A percentile compares a stretch with the other conserved stretches of the same genome.
Evolutionary conservation across 1,140 invertebrate species (phyloP).

Genomic region (Cydia pomonella): DNA sequence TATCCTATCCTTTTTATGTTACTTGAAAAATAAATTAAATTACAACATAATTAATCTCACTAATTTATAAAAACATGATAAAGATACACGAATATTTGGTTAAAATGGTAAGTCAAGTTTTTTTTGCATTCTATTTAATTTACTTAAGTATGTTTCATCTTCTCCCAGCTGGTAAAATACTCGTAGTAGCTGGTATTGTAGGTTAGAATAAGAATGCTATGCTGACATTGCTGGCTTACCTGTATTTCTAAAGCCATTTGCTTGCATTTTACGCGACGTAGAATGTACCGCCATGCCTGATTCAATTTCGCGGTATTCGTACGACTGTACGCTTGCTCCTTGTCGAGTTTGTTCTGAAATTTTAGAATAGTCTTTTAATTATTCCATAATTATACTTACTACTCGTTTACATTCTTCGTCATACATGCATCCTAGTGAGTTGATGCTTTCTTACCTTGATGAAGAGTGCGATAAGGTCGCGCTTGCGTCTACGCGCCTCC

Average conservation of each 20-base stretch:
- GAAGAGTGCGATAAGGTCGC: conserved; percentile 76
- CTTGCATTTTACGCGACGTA: conserved; percentile 87
- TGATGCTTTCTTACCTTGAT: not conserved
- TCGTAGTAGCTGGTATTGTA: too few species aligned
- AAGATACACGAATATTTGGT: too few species aligned
- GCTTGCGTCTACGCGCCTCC: conserved; percentile 87
- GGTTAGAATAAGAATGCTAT: too few species aligned
- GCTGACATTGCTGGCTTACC: conserved; percentile 56
- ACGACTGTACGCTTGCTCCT: conserved; percentile 88
- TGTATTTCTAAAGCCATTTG: conserved; percentile 86
- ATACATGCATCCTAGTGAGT: not conserved
- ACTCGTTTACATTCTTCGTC: conserved; percentile 86
- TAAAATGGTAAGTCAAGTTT: too few species aligned
- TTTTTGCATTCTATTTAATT: too few species aligned
- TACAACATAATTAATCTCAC: too few species aligned
- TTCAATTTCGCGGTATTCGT: conserved; percentile 91
- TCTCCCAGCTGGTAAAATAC: too few species aligned
- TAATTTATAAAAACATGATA: too few species aligned
- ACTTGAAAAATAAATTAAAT: too few species aligned
- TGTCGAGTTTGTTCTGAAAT: conserved; percentile 88
- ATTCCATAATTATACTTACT: conserved; percentile 63
- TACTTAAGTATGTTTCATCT: too few species aligned
- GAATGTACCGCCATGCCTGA: conserved; percentile 88
- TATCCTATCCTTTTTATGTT: too few species aligned
- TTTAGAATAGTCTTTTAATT: conserved; percentile 10